Evolutionary conservation across 2,113 vertebrate species (phyloP).

Genomic region (Myrmecophaga tridactyla): DNA sequence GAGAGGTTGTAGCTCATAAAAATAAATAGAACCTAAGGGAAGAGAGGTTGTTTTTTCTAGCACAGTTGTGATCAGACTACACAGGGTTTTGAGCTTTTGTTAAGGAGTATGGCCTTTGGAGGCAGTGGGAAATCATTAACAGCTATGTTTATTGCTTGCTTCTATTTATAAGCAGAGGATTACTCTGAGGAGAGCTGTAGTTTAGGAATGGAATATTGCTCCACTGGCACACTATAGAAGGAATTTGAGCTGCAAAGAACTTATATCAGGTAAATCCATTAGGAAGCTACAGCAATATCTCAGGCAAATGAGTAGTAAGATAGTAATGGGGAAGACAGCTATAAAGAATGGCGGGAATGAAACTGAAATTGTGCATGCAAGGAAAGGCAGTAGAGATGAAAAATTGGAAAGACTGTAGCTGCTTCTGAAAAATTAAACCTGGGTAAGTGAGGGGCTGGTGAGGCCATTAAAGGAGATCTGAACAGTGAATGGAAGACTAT

Average conservation of each 20-base stretch:
- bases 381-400: background rate
- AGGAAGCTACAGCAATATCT: background rate
- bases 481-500: background rate
- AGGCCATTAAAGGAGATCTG: background rate
- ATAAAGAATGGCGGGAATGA: background rate
- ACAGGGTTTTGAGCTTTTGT: background rate
- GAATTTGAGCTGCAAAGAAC: background rate
- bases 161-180: conserved; percentile 37
- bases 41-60: background rate
- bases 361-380: background rate
- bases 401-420: accelerated
- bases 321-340: background rate
- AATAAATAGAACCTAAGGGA: background rate
- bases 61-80: background rate
- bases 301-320: background rate
- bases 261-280: background rate
- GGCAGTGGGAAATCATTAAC: background rate
- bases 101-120: background rate
- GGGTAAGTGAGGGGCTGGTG: background rate
- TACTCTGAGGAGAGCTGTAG: background rate
- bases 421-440: background rate
- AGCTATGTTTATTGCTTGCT: background rate
- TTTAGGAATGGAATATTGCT: conserved; percentile 20
- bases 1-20: background rate
- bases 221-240: background rate